phyloP scores from a whole-genome alignment of 2,113 vertebrate genomes.

The Atherinomorus stipes region DNA sequence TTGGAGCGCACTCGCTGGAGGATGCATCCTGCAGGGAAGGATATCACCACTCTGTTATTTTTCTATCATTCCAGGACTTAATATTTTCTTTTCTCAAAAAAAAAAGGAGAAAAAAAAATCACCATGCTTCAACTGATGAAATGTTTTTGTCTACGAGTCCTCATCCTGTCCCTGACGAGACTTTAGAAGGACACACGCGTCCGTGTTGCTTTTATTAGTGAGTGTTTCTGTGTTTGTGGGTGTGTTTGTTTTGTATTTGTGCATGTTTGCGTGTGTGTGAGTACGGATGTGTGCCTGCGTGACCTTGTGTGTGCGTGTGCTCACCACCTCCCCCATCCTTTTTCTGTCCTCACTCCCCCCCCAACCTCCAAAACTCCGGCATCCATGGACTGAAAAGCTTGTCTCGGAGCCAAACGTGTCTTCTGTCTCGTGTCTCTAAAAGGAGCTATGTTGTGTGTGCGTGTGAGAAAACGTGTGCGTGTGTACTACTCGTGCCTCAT shows the following conservation, averaged over 20 bases:
- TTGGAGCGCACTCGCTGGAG: slow-evolving; percentile 52
- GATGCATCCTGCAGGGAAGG: slow-evolving; percentile 43
- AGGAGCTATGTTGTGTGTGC: slow-evolving; percentile 63
- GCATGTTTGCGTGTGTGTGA: slow-evolving; percentile 51
- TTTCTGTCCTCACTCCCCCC: slow-evolving; percentile 31
- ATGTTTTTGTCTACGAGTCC: slow-evolving; percentile 23
- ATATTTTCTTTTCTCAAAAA: slow-evolving; percentile 29
- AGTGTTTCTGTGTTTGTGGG: slow-evolving; percentile 79
- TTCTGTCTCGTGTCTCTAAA: slow-evolving; percentile 77
- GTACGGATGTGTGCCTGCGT: slow-evolving; percentile 63
- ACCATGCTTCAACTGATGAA: slow-evolving; percentile 42
- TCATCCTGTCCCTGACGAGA: slow-evolving; percentile 59
- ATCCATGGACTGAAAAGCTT: slow-evolving; percentile 42
- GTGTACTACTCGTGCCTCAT: slow-evolving; percentile 70
- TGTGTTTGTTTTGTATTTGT: slow-evolving; percentile 79
- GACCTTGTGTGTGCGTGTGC: slow-evolving; percentile 75
- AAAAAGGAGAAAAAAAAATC: slow-evolving; percentile 10
- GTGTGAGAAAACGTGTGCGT: slow-evolving; percentile 32
- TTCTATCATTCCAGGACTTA: slow-evolving; percentile 67
- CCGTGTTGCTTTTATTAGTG: slow-evolving; percentile 74
- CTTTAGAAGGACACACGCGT: slow-evolving; percentile 71
- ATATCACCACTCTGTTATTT: slow-evolving; percentile 72
- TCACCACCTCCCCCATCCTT: slow-evolving; percentile 32
- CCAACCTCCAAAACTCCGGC: slow-evolving; percentile 19
- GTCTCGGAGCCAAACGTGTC: slow-evolving; percentile 66